Base-by-base conservation (phyloP, 2,797 vertebrate species). In the Lophotriccus pileatus region DNA sequence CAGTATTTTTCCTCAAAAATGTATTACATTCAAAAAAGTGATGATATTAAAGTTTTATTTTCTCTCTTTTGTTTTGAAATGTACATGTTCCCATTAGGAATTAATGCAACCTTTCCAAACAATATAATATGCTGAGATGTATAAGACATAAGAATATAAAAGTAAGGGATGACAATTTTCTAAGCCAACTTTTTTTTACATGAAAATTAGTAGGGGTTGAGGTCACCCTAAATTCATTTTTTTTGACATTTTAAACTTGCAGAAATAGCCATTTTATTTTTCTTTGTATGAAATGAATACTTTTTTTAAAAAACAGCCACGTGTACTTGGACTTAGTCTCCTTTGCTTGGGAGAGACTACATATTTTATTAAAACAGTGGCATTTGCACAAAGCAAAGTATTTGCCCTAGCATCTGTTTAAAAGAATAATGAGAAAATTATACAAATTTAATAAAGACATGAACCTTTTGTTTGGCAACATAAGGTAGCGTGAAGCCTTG, bases 341-440 rank as follows among this genome's bases (percentile, higher is more conserved):
- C 30, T 87, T 83, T 93, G 19, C 60, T 80, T 89, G 47, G 27
- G 68, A 46, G 52, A 52, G 25, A 64, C 41, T 75, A 13, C 12
- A 7, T 78, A 43, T 84, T 83, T 89, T 85, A 58, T 78, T 78
- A 43, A 87, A 89, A 41, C 19, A 85, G 15, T 25, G 32, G 19
- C 47, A 81, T 89, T 93, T 94, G 77, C 58, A 79, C 37, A 47
- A 69, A 91, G 44, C 32, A 64, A 87, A 87, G 32, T 36, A 39
- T 72, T 85, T 94, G 8, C 75, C 39, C 49, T 83, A 77, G 19
- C 36, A 75, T 80, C 82, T 85, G 41, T 52, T 92, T 91, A 46
- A 80, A 92, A 96, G 70, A 77, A 67, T 83, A 83, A 85, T 59
- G 49, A 70, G 49, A 77, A 72, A 92, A 92, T 70, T 75, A 50